phyloP scores from a whole-genome alignment of 1,140 invertebrate genomes.

The Chrysomallon squamiferum region DNA sequence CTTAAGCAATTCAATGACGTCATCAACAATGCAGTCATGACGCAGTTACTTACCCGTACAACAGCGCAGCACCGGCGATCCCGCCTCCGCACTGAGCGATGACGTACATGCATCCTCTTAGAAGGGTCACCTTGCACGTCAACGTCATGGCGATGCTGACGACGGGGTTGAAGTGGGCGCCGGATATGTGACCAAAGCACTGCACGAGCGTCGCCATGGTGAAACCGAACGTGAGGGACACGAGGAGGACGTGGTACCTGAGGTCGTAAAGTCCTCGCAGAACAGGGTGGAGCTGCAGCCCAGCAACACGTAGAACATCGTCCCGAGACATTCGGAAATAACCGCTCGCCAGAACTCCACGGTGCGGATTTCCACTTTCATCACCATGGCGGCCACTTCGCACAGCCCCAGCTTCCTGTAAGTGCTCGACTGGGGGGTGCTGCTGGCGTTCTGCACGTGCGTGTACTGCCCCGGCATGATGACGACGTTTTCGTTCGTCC shows the following conservation, averaged over 20 bases:
- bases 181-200: conserved; percentile 33
- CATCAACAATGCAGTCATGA: no score
- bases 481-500: no score
- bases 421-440: conserved; percentile 3
- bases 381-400: conserved; percentile 14
- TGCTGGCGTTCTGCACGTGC: conserved; percentile 5
- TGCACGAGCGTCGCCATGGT: conserved; percentile 73
- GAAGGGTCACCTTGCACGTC: conserved; percentile 76
- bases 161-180: conserved; percentile 44
- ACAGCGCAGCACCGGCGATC: conserved; percentile 14
- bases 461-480: conserved; percentile 14
- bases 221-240: conserved; percentile 68
- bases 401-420: conserved; percentile 13
- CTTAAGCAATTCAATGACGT: no score
- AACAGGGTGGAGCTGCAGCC: conserved; percentile 15
- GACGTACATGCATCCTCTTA: conserved; percentile 70
- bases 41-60: conserved; percentile 17
- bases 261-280: conserved; percentile 7
- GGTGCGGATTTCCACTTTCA: conserved; percentile 12
- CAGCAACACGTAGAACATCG: conserved; percentile 19
- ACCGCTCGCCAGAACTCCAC: conserved; percentile 25
- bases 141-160: conserved; percentile 54
- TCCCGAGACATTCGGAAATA: conserved; percentile 18
- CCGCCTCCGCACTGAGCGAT: conserved; percentile 25
- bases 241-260: neutral